phyloP scores from a whole-genome alignment of 2,888 invertebrate species.

The Drosophila sordidula region DNA sequence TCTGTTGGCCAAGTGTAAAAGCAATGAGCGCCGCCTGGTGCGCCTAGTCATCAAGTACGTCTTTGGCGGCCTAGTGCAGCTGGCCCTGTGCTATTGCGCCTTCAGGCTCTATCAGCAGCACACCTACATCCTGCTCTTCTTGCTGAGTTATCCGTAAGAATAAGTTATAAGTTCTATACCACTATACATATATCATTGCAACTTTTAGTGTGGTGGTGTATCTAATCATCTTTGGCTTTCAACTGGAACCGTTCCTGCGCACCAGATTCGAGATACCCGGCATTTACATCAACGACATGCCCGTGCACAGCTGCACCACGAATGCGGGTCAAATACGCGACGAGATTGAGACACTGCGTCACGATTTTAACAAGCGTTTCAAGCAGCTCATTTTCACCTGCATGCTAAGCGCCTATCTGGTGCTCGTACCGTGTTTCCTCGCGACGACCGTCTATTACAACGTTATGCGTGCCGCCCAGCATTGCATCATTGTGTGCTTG shows the following conservation, averaged over 20 bases:
- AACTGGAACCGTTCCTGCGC: slow-evolving; percentile 91
- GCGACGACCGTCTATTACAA: slow-evolving; percentile 94
- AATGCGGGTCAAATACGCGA: slow-evolving; percentile 90
- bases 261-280: slow-evolving; percentile 83
- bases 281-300: slow-evolving; percentile 86
- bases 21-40: slow-evolving; percentile 81
- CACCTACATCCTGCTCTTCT: slow-evolving; percentile 91
- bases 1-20: slow-evolving; percentile 83
- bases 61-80: slow-evolving; percentile 87
- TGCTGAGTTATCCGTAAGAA: slow-evolving; percentile 96
- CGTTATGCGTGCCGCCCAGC: slow-evolving; percentile 92
- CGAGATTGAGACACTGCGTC: slow-evolving; percentile 93
- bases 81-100: slow-evolving; percentile 89
- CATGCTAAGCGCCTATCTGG: slow-evolving; percentile 93
- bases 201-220: slow-evolving; percentile 89
- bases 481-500: slow-evolving; percentile 93
- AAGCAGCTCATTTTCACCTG: slow-evolving; percentile 95
- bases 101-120: slow-evolving; percentile 91
- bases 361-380: slow-evolving; percentile 95
- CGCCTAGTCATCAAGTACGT: slow-evolving; percentile 71
- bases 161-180: too few species aligned
- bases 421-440: slow-evolving; percentile 95
- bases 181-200: not conserved
- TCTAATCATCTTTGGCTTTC: slow-evolving; percentile 92
- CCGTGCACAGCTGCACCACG: slow-evolving; percentile 91